Evolutionary conservation across 2,113 vertebrate species (phyloP), one percentile per base, ranked within the genome.

Genomic region (Eurypyga helias): DNA sequence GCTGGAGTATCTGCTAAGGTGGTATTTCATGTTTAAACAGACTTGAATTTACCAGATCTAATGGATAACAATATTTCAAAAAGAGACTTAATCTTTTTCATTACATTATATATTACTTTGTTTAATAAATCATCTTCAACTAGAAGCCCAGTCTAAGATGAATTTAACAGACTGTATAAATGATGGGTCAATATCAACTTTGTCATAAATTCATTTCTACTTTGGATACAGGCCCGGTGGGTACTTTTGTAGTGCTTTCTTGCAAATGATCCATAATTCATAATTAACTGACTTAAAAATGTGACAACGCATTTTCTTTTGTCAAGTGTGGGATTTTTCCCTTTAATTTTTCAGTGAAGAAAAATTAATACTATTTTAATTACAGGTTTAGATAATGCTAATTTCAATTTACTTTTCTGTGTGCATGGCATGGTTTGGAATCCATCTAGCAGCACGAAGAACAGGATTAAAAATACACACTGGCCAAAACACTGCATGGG

Each of bases 161-260:
- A 96, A 92, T 91, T 91, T 97, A 87, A 95, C 95, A 94, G 93
- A 82, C 93, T 96, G 97, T 96, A 94, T 95, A 98, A 98, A 96
- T 97, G 97, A 97, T 96, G 82, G 90, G 96, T 98, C 95, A 83
- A 95, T 97, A 97, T 85, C 88, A 83, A 75, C 95, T 97, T 95
- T 91, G 91, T 95, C 95, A 94, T 98, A 96, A 97, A 97, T 98
- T 94, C 79, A 75, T 94, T 96, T 96, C 46, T 79, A 83, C 75
- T 96, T 96, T 98, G 98, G 98, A 97, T 88, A 86, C 45, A 26
- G 77, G 94, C 97, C 98, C 81, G 2, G 54, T 43, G 80, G 91
- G 89, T 97, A 91, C 97, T 97, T 97, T 86, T 77, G 86, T 80
- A 89, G 94, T 82, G 60, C 92, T 95, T 96, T 81, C 93, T 93